Percentiles rank a stretch among this genome's conserved stretches.
These are phyloP conservation scores for Zaprionus inermis DNA, from an alignment of 1,140 invertebrate species.

Conservation along the genomic window DNA sequence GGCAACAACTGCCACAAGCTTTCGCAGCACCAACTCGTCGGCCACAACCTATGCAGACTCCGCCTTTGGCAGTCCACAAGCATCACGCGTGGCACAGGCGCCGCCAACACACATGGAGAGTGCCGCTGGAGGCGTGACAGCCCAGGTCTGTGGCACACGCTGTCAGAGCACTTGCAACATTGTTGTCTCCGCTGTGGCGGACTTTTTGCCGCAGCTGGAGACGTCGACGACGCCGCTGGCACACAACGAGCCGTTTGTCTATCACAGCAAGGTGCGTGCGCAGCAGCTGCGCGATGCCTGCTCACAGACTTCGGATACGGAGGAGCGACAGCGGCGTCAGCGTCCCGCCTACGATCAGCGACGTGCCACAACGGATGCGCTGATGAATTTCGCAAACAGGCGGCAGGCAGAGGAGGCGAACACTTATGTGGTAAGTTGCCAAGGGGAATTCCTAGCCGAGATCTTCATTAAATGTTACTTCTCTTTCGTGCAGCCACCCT, in stretches of 20 bases:
- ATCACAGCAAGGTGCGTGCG: slow-evolving; percentile 72
- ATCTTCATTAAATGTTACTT: background rate
- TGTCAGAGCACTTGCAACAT: slow-evolving; percentile 90
- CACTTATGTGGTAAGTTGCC: slow-evolving; percentile 69
- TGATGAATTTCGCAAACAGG: slow-evolving; percentile 57
- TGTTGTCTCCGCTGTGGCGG: slow-evolving; percentile 85
- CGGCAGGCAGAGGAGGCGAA: slow-evolving; percentile 78
- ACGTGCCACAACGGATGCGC: slow-evolving; percentile 73
- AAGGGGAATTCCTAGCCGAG: background rate
- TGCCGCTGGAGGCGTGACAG: slow-evolving; percentile 37
- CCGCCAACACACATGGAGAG: slow-evolving; percentile 4
- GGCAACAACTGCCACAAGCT: slow-evolving; percentile 61
- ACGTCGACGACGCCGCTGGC: background rate
- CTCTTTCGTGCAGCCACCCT: slow-evolving; percentile 47
- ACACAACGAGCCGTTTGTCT: slow-evolving; percentile 68
- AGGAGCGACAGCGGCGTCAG: slow-evolving; percentile 57
- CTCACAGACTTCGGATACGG: slow-evolving; percentile 79
- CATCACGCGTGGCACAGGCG: slow-evolving; percentile 45
- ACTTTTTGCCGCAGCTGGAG: slow-evolving; percentile 65
- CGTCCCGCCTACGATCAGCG: slow-evolving; percentile 69
- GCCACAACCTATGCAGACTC: slow-evolving; percentile 72
- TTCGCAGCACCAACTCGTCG: slow-evolving; percentile 80
- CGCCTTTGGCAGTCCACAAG: slow-evolving; percentile 77
- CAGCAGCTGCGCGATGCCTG: slow-evolving; percentile 81
- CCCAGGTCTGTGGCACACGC: slow-evolving; percentile 74